phyloP scores from a whole-genome alignment of 2,113 vertebrate genomes.

The Haemorhous mexicanus region DNA sequence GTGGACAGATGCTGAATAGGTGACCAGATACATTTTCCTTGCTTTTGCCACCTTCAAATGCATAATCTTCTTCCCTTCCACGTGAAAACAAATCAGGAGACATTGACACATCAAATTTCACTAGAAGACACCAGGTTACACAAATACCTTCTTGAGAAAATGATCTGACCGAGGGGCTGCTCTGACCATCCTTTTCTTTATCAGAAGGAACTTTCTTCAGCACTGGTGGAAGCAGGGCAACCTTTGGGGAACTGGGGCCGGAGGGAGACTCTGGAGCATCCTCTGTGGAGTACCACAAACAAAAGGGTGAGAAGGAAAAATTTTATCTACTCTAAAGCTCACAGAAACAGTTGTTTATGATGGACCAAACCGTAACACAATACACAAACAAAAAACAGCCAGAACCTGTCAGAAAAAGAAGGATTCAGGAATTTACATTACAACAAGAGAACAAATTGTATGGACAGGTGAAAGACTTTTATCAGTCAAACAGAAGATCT shows the following conservation, averaged over 20 bases:
- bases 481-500: neutral
- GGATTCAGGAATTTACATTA: neutral
- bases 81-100: neutral
- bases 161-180: constrained; percentile 72
- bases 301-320: neutral
- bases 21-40: neutral
- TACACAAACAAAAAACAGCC: neutral
- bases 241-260: constrained; percentile 77
- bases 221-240: constrained; percentile 73
- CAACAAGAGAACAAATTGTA: neutral
- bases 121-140: neutral
- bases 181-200: constrained; percentile 84
- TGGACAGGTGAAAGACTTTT: neutral
- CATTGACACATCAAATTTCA: neutral
- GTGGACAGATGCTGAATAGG: neutral
- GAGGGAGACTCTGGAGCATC: constrained; percentile 82
- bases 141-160: constrained; percentile 82
- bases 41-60: neutral
- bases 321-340: neutral
- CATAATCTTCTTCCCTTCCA: neutral
- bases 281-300: constrained; percentile 70
- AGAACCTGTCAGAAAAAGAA: neutral
- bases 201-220: constrained; percentile 84
- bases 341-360: neutral
- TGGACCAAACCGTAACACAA: neutral